phyloP scores from a whole-genome alignment of 2,113 vertebrate genomes.

The Sinocyclocheilus rhinocerous region DNA sequence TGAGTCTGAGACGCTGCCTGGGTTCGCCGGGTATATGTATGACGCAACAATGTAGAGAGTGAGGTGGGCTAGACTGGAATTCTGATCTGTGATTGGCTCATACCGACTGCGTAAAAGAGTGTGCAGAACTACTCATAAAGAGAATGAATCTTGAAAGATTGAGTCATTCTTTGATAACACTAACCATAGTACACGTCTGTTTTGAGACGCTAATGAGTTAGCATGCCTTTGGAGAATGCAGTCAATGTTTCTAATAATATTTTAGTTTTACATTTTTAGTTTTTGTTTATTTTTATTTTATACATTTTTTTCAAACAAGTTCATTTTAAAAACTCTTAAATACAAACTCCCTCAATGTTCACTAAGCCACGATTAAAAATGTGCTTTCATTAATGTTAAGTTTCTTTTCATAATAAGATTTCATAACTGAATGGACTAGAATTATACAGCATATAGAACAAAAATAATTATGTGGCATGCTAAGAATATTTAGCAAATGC shows the following conservation, averaged over 20 bases:
- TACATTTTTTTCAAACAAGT: background rate
- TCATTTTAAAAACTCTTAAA: background rate
- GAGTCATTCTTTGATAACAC: background rate
- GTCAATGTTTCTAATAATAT: background rate
- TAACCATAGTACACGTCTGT: background rate
- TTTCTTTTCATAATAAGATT: background rate
- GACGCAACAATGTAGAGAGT: conserved; percentile 3
- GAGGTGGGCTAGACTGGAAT: background rate
- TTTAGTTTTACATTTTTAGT: background rate
- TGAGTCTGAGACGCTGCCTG: background rate
- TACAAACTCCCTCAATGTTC: background rate
- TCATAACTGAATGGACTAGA: too few relatives aligned
- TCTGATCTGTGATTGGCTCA: conserved; percentile 7
- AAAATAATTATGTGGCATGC: background rate
- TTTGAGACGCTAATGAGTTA: background rate
- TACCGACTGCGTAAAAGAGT: background rate
- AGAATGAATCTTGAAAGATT: background rate
- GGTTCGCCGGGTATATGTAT: conserved; percentile 21
- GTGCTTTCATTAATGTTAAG: background rate
- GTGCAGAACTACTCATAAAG: background rate
- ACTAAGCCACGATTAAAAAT: background rate
- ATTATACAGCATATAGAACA: too few relatives aligned
- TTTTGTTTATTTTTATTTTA: background rate
- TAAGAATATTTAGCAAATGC: background rate
- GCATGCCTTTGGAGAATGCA: background rate